Base-by-base conservation (phyloP, 2,888 invertebrate species). In the Andricus quercusramuli region DNA sequence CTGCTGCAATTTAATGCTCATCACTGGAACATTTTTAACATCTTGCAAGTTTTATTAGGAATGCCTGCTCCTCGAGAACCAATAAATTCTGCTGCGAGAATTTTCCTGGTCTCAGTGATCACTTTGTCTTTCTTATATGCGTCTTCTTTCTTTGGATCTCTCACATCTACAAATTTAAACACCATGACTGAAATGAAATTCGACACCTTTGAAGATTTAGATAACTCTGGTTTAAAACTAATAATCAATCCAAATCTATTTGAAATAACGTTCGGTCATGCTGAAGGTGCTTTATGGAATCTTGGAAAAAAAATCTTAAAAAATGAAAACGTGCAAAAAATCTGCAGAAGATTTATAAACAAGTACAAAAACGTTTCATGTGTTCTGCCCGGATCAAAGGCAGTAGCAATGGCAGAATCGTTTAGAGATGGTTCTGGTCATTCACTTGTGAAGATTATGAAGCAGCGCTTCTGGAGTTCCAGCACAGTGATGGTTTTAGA, bases 181-280 rank as follows among this genome's bases (percentile, higher is more conserved):
- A 13, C 13, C 41, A 41, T 2, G 1, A 41, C 41, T 1, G 13
- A 41, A 11, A 11, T 11, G 13, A 8, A 41, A 13, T 41, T 11
- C 0, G 8, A 41, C 1, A 41, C 41, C 2, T 77, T 78, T 0
- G 15, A 77, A n/a, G 81, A 83, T 3, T n/a, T 82, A 15, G 77
- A 80, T 5, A n/a, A 62, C 0, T 78, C 78, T 3, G 83, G 78
- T 13, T 68, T 80, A 17, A 56, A 77, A 37, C 81, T 79, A 0
- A n/a, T 81, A 11, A 1, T 81, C 56, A 70, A 66, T 67, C n/a
- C 65, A 1, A 77, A 80, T 59, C 11, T 81, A 15, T 51, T 25
- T 37, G 77, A 80, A 25, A n/a, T 64, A 15, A 78, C 77, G 0
- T 83, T 83, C 25, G 3, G 41, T n/a, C n/a, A n/a, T n/a, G n/a